Evolutionary conservation across 2,113 vertebrate species (phyloP), one percentile per base, ranked within the genome.

Genomic region (Romanogobio albipinnatus): DNA sequence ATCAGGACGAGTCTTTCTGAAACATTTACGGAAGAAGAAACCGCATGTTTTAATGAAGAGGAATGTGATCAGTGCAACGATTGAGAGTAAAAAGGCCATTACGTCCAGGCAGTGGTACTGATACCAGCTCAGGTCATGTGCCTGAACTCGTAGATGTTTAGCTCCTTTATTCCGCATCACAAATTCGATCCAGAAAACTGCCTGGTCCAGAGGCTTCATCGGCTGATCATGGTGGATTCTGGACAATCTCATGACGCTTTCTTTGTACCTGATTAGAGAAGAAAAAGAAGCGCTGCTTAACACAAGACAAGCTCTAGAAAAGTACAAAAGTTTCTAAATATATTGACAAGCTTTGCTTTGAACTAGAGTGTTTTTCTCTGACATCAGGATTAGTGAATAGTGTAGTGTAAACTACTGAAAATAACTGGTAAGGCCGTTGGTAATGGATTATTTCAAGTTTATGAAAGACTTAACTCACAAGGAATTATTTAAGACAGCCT

Each of bases 81-180:
- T 92, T 62, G 71, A 26, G 9, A 94, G 81, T 83, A 97, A 74
- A 86, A 96, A 95, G 0, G 91, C 94, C 9, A 95, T 90, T n/a
- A 97, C 93, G 79, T 96, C 95, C 90, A 97, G 76, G 83, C 93
- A 92, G 88, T 96, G 93, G 90, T 96, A 96, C 85, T 96, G 96
- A 89, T 94, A 93, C 96, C 95, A 96, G 15, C 90, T 94, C 81
- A 96, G 94, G 9, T 95, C 5, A 26, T 96, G 93, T 33, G 95
- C 90, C 8, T 94, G 94, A 62, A 93, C 91, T 36, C 94, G 85
- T 56, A 96, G 90, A 86, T 97, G 96, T 64, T 96, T 95, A 53
- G 96, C 96, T 82, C 95, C 95, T 86, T 95, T 95, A 89, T 96
- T 94, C 7, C 93, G 94, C 94, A 96, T 96, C 61, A 96, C 95